Evolutionary conservation across 1,140 invertebrate species (phyloP), one percentile per base, ranked within the genome.

Genomic region (Eupeodes corollae): DNA sequence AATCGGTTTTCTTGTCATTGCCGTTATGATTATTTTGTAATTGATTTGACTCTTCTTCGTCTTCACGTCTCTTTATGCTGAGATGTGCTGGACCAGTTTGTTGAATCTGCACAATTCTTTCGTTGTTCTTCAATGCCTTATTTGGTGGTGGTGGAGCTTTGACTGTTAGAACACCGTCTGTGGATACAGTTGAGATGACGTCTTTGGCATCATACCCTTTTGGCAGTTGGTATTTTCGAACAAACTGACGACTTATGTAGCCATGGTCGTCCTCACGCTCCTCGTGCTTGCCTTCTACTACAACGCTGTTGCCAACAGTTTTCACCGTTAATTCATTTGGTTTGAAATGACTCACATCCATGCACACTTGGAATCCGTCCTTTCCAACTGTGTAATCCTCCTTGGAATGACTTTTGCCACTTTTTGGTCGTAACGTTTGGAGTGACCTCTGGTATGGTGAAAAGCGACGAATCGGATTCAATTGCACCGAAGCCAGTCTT

Each of bases 311-410:
- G 49, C 88, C 84, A 1, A 80, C 76, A 0, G 82, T 84, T 62
- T 86, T 89, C 1, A 93, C 86, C 2, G 77, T 74, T 11, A 93
- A 80, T 63, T 93, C 89, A 30, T 84, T 79, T 0, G 88, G 87
- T 33, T 77, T 70, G 65, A 92, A 93, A 55, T 92, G 87, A 18
- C 87, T 81, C 1, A 93, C 85, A 59, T 92, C 88, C 57, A 88
- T 64, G 50, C 77, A 79, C 0, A 84, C 77, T 64, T 86, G 76
- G 51, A 81, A 81, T 16, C 74, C 73, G 44, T 80, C 73, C 34
- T 78, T 78, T 41, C 78, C 73, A 21, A 68, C 42, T 2, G 53
- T 49, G 44, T 8, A 50, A 45, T 32, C 49, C 18, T 52, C 46
- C 53, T 50, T 13, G 18, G 13, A 5, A 15, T 18, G 3, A 18